These are phyloP conservation scores for Chromoteleia sp. DNA, from an alignment of 2,888 invertebrate genomes.

Conservation along the genomic window DNA sequence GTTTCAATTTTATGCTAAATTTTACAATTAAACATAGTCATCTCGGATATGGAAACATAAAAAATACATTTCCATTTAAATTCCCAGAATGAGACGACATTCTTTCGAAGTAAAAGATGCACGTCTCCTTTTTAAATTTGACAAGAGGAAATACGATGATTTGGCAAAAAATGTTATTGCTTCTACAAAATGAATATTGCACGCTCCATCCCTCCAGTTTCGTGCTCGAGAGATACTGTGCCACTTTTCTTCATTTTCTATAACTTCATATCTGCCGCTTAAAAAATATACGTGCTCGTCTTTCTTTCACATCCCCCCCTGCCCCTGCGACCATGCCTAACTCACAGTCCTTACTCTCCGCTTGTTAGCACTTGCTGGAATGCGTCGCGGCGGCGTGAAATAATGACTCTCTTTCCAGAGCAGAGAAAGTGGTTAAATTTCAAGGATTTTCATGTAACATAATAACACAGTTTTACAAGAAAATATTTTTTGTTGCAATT, in stretches of 20 bases:
- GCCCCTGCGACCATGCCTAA: no score
- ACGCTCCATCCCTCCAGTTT: constrained; percentile 72
- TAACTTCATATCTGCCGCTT: constrained; percentile 39
- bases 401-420: constrained; percentile 13
- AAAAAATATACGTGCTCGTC: constrained; percentile 52
- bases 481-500: neutral
- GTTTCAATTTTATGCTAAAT: no score
- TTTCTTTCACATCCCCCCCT: no score
- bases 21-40: no score
- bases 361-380: constrained; percentile 45
- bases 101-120: neutral
- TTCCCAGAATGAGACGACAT: neutral
- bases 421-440: constrained; percentile 15
- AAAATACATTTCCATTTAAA: neutral
- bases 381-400: constrained; percentile 21
- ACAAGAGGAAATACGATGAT: constrained; percentile 44
- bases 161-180: constrained; percentile 43
- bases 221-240: constrained; percentile 74
- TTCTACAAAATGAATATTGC: constrained; percentile 50
- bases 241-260: constrained; percentile 77
- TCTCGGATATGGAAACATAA: no score
- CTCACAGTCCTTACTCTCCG: constrained; percentile 27
- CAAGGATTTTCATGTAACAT: neutral
- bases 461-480: neutral
- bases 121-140: constrained; percentile 31